Evolutionary conservation across 2,797 vertebrate genomes (phyloP).

Genomic region (Cheirogaleus major): DNA sequence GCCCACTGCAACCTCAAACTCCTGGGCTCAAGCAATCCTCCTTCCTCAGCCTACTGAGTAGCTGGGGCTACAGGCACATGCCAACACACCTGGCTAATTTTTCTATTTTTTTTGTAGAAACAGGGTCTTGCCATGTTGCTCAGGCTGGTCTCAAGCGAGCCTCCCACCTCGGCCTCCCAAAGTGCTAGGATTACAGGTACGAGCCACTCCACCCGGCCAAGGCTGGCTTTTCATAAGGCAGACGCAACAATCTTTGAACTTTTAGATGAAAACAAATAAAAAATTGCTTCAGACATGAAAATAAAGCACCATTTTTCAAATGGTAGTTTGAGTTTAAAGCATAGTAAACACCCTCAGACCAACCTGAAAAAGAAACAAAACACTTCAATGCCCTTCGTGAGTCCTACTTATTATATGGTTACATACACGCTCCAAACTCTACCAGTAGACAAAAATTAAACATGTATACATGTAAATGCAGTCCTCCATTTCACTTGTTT

Average conservation of each 20-base stretch:
- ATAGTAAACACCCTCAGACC: background rate
- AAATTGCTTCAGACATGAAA: background rate
- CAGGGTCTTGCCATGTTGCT: background rate
- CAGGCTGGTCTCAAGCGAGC: background rate
- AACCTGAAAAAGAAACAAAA: background rate
- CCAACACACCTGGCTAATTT: background rate
- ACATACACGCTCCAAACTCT: background rate
- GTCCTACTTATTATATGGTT: background rate
- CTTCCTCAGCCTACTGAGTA: background rate
- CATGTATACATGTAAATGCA: background rate
- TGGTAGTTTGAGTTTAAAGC: background rate
- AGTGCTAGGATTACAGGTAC: background rate
- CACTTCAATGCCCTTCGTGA: background rate
- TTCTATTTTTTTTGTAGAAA: background rate
- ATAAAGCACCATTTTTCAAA: conserved; percentile 11
- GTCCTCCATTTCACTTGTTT: background rate
- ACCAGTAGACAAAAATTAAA: background rate
- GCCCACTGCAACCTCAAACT: background rate
- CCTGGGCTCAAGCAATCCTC: background rate
- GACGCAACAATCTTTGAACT: background rate
- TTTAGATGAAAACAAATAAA: background rate
- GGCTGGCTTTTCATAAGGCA: background rate
- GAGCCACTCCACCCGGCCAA: background rate
- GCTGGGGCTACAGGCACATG: background rate
- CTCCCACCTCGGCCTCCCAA: background rate